Conservation (phyloP, 2,113 vertebrate species). For the Sinocyclocheilus anshuiensis region DNA sequence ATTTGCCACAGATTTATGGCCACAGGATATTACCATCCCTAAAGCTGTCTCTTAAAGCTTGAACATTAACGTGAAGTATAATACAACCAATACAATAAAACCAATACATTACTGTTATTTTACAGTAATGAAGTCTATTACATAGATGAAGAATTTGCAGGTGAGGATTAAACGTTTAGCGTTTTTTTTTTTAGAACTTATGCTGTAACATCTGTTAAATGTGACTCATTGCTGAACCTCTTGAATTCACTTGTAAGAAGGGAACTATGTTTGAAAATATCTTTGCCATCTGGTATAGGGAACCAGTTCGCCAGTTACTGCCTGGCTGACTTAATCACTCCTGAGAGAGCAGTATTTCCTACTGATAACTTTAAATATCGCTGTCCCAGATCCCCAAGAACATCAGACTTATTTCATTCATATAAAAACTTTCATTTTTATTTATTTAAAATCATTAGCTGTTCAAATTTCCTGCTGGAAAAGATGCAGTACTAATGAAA, state of each 20-base stretch:
- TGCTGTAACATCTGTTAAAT: slow-evolving; percentile 20
- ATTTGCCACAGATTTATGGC: background rate
- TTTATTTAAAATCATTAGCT: background rate
- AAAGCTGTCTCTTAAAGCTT: background rate
- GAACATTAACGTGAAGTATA: background rate
- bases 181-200: background rate
- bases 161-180: background rate
- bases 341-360: background rate
- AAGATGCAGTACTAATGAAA: background rate
- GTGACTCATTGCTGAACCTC: background rate
- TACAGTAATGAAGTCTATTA: background rate
- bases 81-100: no score
- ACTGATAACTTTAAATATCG: background rate
- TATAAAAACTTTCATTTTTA: no score
- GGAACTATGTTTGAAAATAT: slow-evolving; percentile 8
- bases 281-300: slow-evolving; percentile 4
- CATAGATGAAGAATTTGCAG: background rate
- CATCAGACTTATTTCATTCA: background rate
- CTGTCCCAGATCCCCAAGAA: slow-evolving; percentile 7
- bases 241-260: slow-evolving; percentile 36
- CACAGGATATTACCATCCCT: background rate
- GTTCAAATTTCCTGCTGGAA: background rate
- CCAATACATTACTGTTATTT: background rate
- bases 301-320: slow-evolving; percentile 19
- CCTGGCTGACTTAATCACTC: slow-evolving; percentile 9